Base-by-base conservation (phyloP, 2,888 invertebrate species). In the Caenorhabditis drosophilae region DNA sequence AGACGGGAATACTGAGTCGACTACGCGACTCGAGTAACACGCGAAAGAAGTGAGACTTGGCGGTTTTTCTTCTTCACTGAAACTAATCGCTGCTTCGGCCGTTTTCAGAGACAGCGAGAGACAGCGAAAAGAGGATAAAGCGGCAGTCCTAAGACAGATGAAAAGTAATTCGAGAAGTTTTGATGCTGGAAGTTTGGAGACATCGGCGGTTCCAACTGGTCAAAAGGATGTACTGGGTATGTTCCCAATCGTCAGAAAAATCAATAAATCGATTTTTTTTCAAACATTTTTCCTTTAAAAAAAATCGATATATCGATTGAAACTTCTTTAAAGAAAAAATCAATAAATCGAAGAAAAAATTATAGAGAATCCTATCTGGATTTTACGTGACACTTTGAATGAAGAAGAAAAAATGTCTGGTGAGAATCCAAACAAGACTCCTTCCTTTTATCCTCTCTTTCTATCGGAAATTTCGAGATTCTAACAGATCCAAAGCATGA, bases 21-120 rank as follows among this genome's bases (percentile, higher is more conserved):
- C 53, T 82, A 36, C 59, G 82, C 61, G 71, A 84, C 75, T 48
- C 84, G 75, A 64, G 81, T 67, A 47, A 84, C 44, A 74, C 64
- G 42, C 50, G 78, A 25, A 76, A 74, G 51, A 69, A 74, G 70
- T 72, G 49, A 61, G 18, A 15, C n/a, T n/a, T n/a, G n/a, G n/a
- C n/a, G n/a, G n/a, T n/a, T n/a, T n/a, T n/a, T n/a, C n/a, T n/a
- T n/a, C n/a, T n/a, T n/a, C n/a, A n/a, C n/a, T n/a, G n/a, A n/a
- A n/a, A n/a, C n/a, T n/a, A n/a, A n/a, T n/a, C n/a, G n/a, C n/a
- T n/a, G n/a, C n/a, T n/a, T n/a, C n/a, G n/a, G n/a, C n/a, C n/a
- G n/a, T 51, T 34, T 59, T 49, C 63, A 66, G 64, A 22, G 64
- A 66, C 45, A 59, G 56, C 44, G 60, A 60, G 23, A 62, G 56